These are phyloP conservation scores for Chaetops frenatus DNA, from an alignment of 2,113 vertebrate species.

Conservation along the genomic window DNA sequence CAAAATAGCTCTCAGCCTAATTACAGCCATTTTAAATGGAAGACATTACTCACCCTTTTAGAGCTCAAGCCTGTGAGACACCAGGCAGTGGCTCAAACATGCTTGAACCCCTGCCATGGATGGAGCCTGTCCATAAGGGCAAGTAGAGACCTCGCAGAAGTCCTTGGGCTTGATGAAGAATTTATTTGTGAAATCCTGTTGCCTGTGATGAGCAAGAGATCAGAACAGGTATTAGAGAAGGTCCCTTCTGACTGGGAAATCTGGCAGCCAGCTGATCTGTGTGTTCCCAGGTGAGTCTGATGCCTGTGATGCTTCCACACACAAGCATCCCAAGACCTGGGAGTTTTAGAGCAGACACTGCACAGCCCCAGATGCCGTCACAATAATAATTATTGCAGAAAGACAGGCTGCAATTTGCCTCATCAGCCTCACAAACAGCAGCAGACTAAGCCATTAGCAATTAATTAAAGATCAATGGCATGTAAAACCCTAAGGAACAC, in stretches of 20 bases:
- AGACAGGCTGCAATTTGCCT: not conserved
- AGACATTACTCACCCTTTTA: not conserved
- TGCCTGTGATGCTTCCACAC: not conserved
- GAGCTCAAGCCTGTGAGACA: not conserved
- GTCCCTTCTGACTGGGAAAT: not conserved
- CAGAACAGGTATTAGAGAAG: not conserved
- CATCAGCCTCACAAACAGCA: not conserved
- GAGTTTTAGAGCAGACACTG: not conserved
- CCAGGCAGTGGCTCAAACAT: not conserved
- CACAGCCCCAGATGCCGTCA: accelerated
- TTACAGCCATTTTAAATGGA: not conserved
- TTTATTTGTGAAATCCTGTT: not conserved
- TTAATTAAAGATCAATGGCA: not conserved
- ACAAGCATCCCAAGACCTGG: not conserved
- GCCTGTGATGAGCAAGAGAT: not conserved
- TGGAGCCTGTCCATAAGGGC: not conserved
- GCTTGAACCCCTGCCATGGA: not conserved
- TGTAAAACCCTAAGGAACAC: not conserved
- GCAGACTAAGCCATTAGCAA: not conserved
- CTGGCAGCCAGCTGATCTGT: not conserved
- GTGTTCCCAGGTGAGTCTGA: not conserved
- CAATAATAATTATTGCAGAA: not conserved
- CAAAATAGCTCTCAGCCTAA: not conserved
- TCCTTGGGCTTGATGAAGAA: not conserved
- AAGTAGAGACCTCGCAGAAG: not conserved